Evolutionary conservation across 37 sponge, comb jelly and placozoan species (phyloP), one percentile per base, ranked within the genome.

Genomic region (Chondrilla cf. caribensis): DNA sequence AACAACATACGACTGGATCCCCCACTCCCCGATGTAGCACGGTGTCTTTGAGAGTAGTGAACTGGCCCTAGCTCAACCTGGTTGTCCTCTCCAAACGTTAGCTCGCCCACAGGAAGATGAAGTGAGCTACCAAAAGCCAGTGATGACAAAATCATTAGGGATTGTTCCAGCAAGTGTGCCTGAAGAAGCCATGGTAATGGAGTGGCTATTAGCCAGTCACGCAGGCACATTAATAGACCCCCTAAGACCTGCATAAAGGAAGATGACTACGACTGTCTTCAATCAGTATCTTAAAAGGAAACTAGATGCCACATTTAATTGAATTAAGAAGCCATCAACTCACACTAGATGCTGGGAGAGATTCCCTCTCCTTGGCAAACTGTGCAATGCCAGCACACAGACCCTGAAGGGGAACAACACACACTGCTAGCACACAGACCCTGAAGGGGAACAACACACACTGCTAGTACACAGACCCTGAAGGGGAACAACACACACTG

Each of bases 131-230:
- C 44, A 21, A n/a, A 22, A 2, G 24, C 36, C 1, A 37, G 24
- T n/a, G 76, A 40, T 15, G n/a, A 31, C 24, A 43, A 11, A 0
- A 39, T 18, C 19, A 1, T 38, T 9, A 43, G 3, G 21, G 25
- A 22, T 2, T 3, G 76, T 18, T n/a, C 38, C 2, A 42, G 76
- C 38, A 73, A 8, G 8, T 40, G 38, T 17, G 24, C 41, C 40
- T 35, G 41, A n/a, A 43, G 76, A 73, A 73, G 76, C 76, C 76
- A 73, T 42, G 62, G 6, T 0, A 88, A 26, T 8, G 93, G 84
- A 17, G 88, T 83, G 35, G 67, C 66, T 68, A 88, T 83, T 19
- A 83, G 24, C 93, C 93, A 92, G 86, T 92, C 93, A 17, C 93
- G 58, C 25, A 92, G 80, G 77, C 86, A 86, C 62, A 88, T 36